phyloP scores from a whole-genome alignment of 1,140 invertebrate species.

The Magallana angulata region DNA sequence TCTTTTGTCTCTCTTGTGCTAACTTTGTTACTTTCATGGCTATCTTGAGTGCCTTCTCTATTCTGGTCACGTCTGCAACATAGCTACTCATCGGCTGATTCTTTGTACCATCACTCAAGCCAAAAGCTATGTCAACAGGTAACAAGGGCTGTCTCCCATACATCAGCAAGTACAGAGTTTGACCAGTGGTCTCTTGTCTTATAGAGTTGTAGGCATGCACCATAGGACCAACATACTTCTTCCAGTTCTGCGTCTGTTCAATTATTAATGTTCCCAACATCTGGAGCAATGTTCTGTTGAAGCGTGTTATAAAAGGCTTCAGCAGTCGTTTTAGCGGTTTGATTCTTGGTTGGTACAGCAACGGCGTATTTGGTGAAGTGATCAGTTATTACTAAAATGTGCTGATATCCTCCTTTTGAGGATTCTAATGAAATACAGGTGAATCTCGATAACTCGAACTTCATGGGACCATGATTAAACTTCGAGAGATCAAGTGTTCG shows the following conservation, averaged over 20 bases:
- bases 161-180: constrained; percentile 57
- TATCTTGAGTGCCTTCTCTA: constrained; percentile 30
- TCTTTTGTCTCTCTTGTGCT: constrained; percentile 36
- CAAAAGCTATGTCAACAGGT: constrained; percentile 56
- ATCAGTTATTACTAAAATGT: constrained; percentile 75
- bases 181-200: constrained; percentile 51
- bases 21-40: constrained; percentile 23
- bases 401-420: constrained; percentile 21
- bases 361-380: constrained; percentile 78
- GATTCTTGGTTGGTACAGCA: constrained; percentile 75
- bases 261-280: constrained; percentile 51
- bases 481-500: too few species aligned
- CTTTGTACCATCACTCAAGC: not conserved
- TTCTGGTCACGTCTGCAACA: constrained; percentile 8
- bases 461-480: too few species aligned
- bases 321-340: constrained; percentile 76
- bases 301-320: constrained; percentile 66
- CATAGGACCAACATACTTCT: constrained; percentile 41
- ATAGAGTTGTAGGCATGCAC: constrained; percentile 57
- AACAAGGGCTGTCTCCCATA: constrained; percentile 51
- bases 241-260: constrained; percentile 53
- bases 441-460: too few species aligned
- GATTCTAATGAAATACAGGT: constrained; percentile 39
- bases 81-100: constrained; percentile 27
- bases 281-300: not conserved